Evolutionary conservation across 2,888 invertebrate species (phyloP), one percentile per base, ranked within the genome.

Genomic region (Nomada ruficornis): DNA sequence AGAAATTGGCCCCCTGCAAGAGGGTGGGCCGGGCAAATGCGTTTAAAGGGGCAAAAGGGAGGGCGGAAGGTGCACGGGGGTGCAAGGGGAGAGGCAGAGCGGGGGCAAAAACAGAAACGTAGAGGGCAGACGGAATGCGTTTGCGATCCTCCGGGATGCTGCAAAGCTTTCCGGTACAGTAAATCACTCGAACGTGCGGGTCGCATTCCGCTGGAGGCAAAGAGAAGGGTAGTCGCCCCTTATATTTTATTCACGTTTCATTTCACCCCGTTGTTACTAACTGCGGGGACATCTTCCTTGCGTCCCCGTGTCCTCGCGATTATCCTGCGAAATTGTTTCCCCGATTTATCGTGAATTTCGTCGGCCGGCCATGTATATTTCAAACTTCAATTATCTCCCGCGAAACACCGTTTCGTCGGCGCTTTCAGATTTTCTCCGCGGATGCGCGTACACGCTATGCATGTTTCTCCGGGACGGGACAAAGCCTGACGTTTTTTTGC

Each of bases 231-330:
- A 83, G 84, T 77, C 85, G 87, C 87, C 84, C 87, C 86, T 89
- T 89, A 89, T 91, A 86, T 88, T 90, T 91, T 91, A 91, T 91
- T 91, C 90, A 88, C 84, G 86, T 85, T 88, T 88, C 91, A 89
- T 89, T 89, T 88, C 86, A 73, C 60, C 73, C 67, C 29, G 54
- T 67, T 59, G 63, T 68, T 76, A 70, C 52, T 13, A 70, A 64
- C 50, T n/a, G 67, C 70, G 69, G 47, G 44, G 26, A 36, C 68
- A 65, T 63, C 70, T 63, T 82, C n/a, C 65, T 1, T 13, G 54
- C 64, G 29, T 20, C 36, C 42, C 20, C 13, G 15, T 55, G n/a
- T 36, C 26, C 42, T 20, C 47, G 70, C 81, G 70, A 82, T 82
- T 75, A 82, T 82, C 44, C 59, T 9, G 23, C 63, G 57, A 63